Base-by-base conservation (phyloP, 2,888 invertebrate genomes). In the Drosophila antonietae region DNA sequence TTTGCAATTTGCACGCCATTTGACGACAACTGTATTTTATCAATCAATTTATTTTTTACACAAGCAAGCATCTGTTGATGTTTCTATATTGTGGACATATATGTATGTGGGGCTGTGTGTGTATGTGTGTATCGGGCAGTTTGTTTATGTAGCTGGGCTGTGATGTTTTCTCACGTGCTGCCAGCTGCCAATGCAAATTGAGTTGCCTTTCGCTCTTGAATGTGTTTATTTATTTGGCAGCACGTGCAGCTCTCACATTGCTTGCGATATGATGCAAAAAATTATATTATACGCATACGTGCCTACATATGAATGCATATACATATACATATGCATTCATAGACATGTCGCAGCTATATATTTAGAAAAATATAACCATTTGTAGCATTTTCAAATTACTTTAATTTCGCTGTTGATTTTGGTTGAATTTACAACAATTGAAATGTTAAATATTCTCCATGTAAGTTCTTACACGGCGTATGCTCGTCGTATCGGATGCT, bases 151-250 rank as follows among this genome's bases (percentile, higher is more conserved):
- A 68, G 66, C 43, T 43, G 33, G 20, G n/a, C 4, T 57, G 44
- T 61, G n/a, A 23, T 73, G 75, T 83, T 84, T 82, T 82, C 83
- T 77, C 88, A 88, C 88, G 85, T 83, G 88, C 72, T 56, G 52
- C 66, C 66, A 55, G 68, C 66, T 76, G 79, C 68, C 66, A 73
- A 81, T 82, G 78, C 70, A 88, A 86, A 86, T 83, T 85, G 80
- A 78, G 74, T 81, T 80, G 79, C 76, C 64, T 65, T 76, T 49
- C 61, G 51, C 59, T 68, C 43, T 59, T 67, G 18, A 35, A 23
- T 39, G 61, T 52, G 79, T 85, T 85, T 85, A 80, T 88, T 88
- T 83, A 70, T 80, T 77, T 71, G 69, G 43, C 37, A 58, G 78
- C 81, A 88, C 79, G 83, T 85, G 79, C 71, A 66, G 68, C 69